Conservation (phyloP, 2,888 invertebrate genomes). For the Phyllotreta striolata region DNA sequence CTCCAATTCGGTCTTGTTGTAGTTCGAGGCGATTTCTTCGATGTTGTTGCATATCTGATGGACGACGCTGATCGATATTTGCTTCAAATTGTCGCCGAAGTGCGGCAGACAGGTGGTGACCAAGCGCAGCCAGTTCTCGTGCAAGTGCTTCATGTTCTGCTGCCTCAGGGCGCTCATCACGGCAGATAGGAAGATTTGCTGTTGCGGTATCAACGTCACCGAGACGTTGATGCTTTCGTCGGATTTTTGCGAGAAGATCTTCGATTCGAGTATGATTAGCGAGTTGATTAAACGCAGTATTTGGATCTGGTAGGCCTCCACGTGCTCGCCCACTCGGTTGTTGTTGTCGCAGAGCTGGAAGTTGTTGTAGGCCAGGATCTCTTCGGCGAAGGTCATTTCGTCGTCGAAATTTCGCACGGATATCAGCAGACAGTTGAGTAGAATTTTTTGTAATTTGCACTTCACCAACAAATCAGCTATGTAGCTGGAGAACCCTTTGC, state of each 20-base stretch:
- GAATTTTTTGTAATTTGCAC: constrained; percentile 84
- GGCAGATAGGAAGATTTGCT: constrained; percentile 83
- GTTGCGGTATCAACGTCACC: constrained; percentile 75
- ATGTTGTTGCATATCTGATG: constrained; percentile 82
- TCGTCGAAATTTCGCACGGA: constrained; percentile 72
- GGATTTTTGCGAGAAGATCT: constrained; percentile 62
- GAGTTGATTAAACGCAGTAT: constrained; percentile 73
- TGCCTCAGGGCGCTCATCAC: constrained; percentile 78
- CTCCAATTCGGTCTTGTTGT: constrained; percentile 59
- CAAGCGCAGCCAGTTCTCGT: constrained; percentile 84
- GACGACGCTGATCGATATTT: constrained; percentile 79
- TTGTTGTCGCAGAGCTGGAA: constrained; percentile 66
- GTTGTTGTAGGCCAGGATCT: constrained; percentile 77
- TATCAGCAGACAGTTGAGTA: constrained; percentile 81
- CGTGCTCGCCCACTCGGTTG: constrained; percentile 68
- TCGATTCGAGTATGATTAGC: constrained; percentile 78
- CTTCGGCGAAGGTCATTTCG: constrained; percentile 74
- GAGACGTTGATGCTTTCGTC: constrained; percentile 66
- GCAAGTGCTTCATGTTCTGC: constrained; percentile 74
- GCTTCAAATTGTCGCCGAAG: constrained; percentile 78
- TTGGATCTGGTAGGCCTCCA: constrained; percentile 75
- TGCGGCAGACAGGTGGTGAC: constrained; percentile 83
- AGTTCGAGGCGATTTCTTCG: constrained; percentile 64
- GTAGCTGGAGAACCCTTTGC: constrained; percentile 79
- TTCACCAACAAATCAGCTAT: constrained; percentile 76